Percentiles rank a stretch among this genome's conserved stretches.
phyloP scores from a whole-genome alignment of 2,888 invertebrate species.

The Aleiodes testaceus region DNA sequence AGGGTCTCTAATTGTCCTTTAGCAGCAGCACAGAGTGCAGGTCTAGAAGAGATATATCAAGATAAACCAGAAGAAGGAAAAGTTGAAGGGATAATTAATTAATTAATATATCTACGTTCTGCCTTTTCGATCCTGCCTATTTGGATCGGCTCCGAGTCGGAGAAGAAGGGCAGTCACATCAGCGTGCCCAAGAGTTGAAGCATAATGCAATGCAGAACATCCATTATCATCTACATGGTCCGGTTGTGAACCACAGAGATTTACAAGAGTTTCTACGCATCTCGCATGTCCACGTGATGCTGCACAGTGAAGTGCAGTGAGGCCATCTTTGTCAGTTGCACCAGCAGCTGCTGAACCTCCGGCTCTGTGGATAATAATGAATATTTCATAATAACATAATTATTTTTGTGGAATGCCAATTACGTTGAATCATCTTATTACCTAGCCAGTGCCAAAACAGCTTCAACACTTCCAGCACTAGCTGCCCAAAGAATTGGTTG shows the following conservation, averaged over 20 bases:
- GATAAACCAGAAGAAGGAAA: not conserved
- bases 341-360: slow-evolving; percentile 76
- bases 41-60: slow-evolving; percentile 72
- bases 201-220: slow-evolving; percentile 96
- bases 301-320: slow-evolving; percentile 97
- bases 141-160: slow-evolving; percentile 92
- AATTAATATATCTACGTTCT: slow-evolving; percentile 78
- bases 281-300: slow-evolving; percentile 96
- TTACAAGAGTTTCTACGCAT: slow-evolving; percentile 90
- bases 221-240: slow-evolving; percentile 93
- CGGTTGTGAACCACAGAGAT: slow-evolving; percentile 89
- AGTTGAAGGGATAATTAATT: not conserved
- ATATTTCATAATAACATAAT: too few species aligned
- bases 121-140: slow-evolving; percentile 93
- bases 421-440: too few species aligned
- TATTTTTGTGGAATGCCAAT: too few species aligned
- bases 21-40: slow-evolving; percentile 95
- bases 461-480: slow-evolving; percentile 95
- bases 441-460: slow-evolving; percentile 90
- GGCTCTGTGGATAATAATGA: too few species aligned
- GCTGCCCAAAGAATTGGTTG: slow-evolving; percentile 98
- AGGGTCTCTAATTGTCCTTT: slow-evolving; percentile 95
- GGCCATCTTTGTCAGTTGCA: slow-evolving; percentile 86
- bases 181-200: slow-evolving; percentile 95
- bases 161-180: slow-evolving; percentile 92